Evolutionary conservation across 2,797 vertebrate genomes (phyloP).

Genomic region (Lacerta agilis): DNA sequence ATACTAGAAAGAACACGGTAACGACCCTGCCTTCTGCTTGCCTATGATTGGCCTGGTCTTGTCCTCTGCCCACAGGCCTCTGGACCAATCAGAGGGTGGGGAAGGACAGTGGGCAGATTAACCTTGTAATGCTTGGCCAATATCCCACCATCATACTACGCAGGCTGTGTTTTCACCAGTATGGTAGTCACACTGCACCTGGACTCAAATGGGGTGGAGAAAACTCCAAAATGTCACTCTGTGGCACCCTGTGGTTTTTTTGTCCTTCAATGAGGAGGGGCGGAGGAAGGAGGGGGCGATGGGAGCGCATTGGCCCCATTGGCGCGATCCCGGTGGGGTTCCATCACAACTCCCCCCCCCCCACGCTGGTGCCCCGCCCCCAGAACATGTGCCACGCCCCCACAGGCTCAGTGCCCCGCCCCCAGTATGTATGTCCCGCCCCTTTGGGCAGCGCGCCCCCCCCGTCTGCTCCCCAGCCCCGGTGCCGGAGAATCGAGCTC

Average conservation of each 20-base stretch:
- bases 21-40: not conserved
- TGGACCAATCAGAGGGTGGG: constrained; percentile 11
- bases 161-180: not conserved
- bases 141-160: not conserved
- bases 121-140: constrained; percentile 19
- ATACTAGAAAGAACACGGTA: not conserved
- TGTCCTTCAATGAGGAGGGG: not conserved
- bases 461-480: too few relatives aligned
- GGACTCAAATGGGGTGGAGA: not conserved
- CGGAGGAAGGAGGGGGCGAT: too few relatives aligned
- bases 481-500: too few relatives aligned
- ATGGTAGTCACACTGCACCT: not conserved
- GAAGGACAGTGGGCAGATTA: not conserved
- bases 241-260: too few relatives aligned
- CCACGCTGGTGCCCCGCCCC: too few relatives aligned
- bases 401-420: too few relatives aligned
- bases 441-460: too few relatives aligned
- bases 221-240: not conserved
- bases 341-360: too few relatives aligned
- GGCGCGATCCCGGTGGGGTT: too few relatives aligned
- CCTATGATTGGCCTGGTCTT: not conserved
- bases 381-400: too few relatives aligned
- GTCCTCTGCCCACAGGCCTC: not conserved
- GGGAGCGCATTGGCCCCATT: too few relatives aligned
- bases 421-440: too few relatives aligned